phyloP scores from a whole-genome alignment of 64 coral and sea anemone species.

The Montipora efflorescens region DNA sequence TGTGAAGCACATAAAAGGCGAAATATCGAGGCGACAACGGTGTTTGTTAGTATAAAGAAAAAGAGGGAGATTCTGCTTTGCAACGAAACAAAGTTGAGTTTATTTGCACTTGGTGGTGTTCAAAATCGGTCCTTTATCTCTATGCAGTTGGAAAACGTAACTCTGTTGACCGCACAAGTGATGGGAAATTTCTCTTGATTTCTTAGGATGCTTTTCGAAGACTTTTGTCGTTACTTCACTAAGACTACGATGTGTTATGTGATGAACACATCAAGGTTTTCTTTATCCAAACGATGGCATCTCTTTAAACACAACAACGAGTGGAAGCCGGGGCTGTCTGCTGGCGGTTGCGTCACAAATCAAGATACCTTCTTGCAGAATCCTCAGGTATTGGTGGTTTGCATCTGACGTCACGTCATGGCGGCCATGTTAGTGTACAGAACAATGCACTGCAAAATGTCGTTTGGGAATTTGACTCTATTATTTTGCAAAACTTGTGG shows the following conservation, averaged over 20 bases:
- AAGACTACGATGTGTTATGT: slow-evolving; percentile 85
- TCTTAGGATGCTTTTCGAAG: slow-evolving; percentile 86
- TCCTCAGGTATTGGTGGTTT: slow-evolving; percentile 69
- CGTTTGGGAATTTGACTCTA: too few species aligned
- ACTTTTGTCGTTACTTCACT: slow-evolving; percentile 79
- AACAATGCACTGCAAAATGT: too few species aligned
- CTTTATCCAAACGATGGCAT: slow-evolving; percentile 72
- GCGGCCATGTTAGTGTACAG: too few species aligned
- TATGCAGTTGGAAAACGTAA: not conserved
- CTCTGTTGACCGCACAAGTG: not conserved
- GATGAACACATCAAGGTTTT: slow-evolving; percentile 77
- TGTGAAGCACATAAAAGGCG: too few species aligned
- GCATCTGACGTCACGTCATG: too few species aligned
- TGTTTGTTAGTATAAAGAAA: too few species aligned
- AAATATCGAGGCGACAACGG: too few species aligned
- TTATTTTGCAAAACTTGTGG: too few species aligned
- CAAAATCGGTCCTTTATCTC: too few species aligned
- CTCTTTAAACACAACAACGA: slow-evolving; percentile 56
- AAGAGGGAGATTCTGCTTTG: too few species aligned
- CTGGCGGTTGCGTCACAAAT: slow-evolving; percentile 80
- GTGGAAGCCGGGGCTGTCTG: slow-evolving; percentile 74
- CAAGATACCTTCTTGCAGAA: slow-evolving; percentile 80
- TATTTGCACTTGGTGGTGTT: too few species aligned
- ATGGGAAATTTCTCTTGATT: not conserved
- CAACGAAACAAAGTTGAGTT: too few species aligned